Evolutionary conservation across 2,113 vertebrate species (phyloP).

Genomic region (Labeo catla): DNA sequence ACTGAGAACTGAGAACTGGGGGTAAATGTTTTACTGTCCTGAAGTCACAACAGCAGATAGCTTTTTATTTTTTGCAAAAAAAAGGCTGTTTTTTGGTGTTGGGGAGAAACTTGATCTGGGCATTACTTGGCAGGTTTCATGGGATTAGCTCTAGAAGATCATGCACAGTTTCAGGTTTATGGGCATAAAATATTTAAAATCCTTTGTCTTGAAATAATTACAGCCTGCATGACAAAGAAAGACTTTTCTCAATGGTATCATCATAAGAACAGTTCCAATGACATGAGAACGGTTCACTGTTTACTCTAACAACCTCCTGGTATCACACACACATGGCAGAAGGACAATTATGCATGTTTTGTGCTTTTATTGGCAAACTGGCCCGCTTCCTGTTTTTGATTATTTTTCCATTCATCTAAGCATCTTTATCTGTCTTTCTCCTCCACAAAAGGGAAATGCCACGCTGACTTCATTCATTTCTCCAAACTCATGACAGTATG

Average conservation of each 20-base stretch:
- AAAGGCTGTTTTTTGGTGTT: background rate
- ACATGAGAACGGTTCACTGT: background rate
- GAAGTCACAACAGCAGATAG: too few species aligned
- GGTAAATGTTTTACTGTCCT: too few species aligned
- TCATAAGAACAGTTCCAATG: background rate
- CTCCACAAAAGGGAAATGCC: background rate
- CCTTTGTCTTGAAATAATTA: constrained; percentile 6
- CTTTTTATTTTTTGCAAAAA: too few species aligned
- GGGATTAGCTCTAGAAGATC: background rate
- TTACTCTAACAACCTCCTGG: background rate
- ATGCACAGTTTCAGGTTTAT: constrained; percentile 1
- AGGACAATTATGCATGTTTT: background rate
- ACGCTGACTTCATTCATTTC: constrained; percentile 17
- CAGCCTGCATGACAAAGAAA: background rate
- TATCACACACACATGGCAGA: background rate
- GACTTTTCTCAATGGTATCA: constrained; percentile 7
- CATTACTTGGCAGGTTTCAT: background rate
- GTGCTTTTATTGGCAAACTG: background rate
- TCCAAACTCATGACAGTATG: constrained; percentile 19
- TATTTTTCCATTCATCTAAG: constrained; percentile 24
- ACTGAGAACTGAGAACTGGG: too few species aligned
- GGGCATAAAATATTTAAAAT: background rate
- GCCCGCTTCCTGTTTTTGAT: background rate
- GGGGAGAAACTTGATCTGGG: background rate
- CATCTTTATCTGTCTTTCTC: background rate